Conservation (phyloP, 2,797 vertebrate species). For the Sebastes cheni region DNA sequence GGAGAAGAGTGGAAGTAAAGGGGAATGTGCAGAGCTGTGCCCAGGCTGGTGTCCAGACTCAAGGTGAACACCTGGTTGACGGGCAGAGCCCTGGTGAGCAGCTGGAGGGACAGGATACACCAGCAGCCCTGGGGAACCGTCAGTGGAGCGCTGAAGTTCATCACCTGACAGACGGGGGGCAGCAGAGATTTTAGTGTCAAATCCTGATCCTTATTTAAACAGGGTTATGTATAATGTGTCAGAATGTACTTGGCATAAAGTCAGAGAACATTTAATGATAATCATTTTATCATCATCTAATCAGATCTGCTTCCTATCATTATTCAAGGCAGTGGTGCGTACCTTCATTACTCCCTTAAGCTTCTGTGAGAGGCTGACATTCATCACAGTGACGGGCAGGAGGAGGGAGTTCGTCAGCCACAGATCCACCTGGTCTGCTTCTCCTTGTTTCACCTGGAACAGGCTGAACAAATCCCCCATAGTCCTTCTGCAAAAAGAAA, state of each 20-base stretch:
- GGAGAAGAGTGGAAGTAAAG: constrained; percentile 84
- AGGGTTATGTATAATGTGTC: background rate
- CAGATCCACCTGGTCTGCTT: constrained; percentile 86
- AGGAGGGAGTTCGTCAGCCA: constrained; percentile 90
- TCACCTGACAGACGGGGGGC: constrained; percentile 80
- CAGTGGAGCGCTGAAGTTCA: constrained; percentile 88
- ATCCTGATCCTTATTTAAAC: background rate
- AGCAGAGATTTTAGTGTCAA: constrained; percentile 31
- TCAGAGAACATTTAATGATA: background rate
- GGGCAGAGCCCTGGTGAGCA: constrained; percentile 82
- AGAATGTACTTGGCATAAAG: background rate
- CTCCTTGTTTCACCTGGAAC: constrained; percentile 87
- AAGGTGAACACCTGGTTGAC: constrained; percentile 84
- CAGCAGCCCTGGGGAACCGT: constrained; percentile 90
- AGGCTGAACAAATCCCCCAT: constrained; percentile 78
- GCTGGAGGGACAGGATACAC: constrained; percentile 89
- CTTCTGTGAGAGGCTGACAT: constrained; percentile 86
- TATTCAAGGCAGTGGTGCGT: background rate
- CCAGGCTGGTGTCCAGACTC: constrained; percentile 87
- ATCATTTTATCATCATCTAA: background rate
- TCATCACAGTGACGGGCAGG: constrained; percentile 82
- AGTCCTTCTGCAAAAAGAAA: constrained; percentile 29
- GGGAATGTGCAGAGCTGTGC: constrained; percentile 87
- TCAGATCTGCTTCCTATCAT: background rate
- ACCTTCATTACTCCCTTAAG: constrained; percentile 87